These are phyloP conservation scores for Yoshiicerus persimilis DNA, from an alignment of 1,140 invertebrate species.

Conservation along the genomic window DNA sequence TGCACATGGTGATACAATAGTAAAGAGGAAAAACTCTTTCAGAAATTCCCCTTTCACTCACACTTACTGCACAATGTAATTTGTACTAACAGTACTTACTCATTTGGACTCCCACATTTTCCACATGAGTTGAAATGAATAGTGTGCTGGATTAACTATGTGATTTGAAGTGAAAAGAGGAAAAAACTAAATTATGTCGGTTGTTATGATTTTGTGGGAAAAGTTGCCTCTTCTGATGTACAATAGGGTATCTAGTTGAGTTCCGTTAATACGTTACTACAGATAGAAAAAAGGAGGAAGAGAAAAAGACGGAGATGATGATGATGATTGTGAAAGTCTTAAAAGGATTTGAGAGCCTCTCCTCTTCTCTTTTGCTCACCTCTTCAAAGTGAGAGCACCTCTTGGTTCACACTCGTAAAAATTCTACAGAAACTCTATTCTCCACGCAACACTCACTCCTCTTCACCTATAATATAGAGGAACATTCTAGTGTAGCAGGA, in stretches of 20 bases:
- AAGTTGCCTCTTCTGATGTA: too few relatives aligned
- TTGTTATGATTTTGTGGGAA: background rate
- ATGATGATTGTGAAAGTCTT: constrained; percentile 13
- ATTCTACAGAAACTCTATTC: background rate
- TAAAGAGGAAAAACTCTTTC: background rate
- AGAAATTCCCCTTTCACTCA: background rate
- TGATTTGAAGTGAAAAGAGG: background rate
- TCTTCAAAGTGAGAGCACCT: constrained; percentile 12
- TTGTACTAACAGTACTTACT: background rate
- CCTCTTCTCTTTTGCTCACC: background rate
- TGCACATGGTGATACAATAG: background rate
- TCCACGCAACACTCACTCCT: background rate
- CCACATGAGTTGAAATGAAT: background rate
- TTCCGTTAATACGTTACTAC: background rate
- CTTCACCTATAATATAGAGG: background rate
- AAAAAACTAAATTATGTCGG: background rate
- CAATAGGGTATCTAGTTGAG: background rate
- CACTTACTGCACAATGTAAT: background rate
- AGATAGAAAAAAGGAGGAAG: background rate
- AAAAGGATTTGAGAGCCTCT: constrained; percentile 19
- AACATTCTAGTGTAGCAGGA: background rate
- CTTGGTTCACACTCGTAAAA: constrained; percentile 6
- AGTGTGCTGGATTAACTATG: background rate
- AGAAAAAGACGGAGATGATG: constrained; percentile 5
- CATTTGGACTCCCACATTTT: background rate